Evolutionary conservation across 2,888 invertebrate genomes (phyloP).

Genomic region (Acrobasis repandana): DNA sequence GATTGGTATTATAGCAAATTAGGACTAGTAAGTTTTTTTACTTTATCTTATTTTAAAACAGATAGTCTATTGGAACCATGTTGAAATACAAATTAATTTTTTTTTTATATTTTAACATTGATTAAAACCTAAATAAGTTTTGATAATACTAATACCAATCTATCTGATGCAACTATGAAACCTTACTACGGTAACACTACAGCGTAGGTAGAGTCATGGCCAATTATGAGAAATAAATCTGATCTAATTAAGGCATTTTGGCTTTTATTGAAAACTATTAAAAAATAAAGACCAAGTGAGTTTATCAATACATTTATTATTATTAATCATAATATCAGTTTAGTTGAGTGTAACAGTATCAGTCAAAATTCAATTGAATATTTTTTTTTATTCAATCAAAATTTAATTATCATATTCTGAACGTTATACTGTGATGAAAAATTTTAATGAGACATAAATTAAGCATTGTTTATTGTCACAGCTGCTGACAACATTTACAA

Average conservation of each 20-base stretch:
- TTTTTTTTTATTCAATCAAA: too few species aligned
- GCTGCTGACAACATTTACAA: conserved; percentile 35
- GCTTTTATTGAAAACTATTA: too few species aligned
- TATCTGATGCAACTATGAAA: background rate
- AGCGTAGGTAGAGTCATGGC: background rate
- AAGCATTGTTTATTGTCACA: conserved; percentile 35
- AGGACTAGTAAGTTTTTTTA: too few species aligned
- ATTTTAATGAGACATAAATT: conserved; percentile 21
- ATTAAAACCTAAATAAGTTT: too few species aligned
- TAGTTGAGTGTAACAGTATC: conserved; percentile 31
- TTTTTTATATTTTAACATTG: too few species aligned
- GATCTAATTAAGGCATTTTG: too few species aligned
- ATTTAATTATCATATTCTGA: conserved; percentile 3
- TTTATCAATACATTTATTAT: conserved; percentile 47
- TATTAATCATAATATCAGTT: conserved; percentile 43
- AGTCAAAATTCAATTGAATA: conserved; percentile 30
- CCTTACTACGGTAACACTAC: background rate
- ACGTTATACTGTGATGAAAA: conserved; percentile 18
- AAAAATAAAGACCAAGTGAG: conserved; percentile 37
- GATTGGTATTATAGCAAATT: too few species aligned
- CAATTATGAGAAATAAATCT: background rate
- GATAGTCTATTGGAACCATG: too few species aligned
- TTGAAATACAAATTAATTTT: too few species aligned
- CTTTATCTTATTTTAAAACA: too few species aligned
- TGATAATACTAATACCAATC: background rate